phyloP scores from a whole-genome alignment of 2,797 vertebrate genomes.

The Anomalospiza imberbis region DNA sequence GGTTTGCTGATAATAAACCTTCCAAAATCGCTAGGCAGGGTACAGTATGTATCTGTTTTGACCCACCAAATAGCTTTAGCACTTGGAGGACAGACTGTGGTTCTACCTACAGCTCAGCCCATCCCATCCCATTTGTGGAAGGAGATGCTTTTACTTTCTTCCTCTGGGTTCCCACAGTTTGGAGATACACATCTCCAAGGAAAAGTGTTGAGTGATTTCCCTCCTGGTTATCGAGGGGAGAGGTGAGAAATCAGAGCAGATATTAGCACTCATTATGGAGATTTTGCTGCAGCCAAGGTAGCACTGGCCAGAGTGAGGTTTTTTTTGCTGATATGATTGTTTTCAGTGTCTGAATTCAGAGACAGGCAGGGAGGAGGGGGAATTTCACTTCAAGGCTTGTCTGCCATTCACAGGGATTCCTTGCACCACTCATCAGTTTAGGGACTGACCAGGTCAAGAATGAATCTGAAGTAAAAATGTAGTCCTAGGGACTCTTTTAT shows the following conservation, averaged over 20 bases:
- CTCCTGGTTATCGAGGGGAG: background rate
- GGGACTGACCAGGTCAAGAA: background rate
- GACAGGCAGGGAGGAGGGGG: background rate
- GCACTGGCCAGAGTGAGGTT: no score
- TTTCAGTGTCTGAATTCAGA: background rate
- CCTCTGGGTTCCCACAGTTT: background rate
- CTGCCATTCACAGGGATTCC: background rate
- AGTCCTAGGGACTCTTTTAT: background rate
- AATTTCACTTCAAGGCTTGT: background rate
- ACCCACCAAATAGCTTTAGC: background rate
- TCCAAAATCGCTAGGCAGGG: background rate
- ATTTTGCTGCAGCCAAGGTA: background rate
- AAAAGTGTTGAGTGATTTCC: background rate
- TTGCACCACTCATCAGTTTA: background rate
- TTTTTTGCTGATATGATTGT: background rate
- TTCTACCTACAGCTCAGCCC: background rate
- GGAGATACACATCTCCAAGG: background rate
- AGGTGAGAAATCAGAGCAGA: background rate
- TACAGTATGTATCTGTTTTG: background rate
- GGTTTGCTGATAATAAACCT: conserved; percentile 10
- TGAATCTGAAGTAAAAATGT: background rate
- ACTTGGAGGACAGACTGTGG: background rate
- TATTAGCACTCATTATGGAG: background rate
- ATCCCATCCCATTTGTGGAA: background rate
- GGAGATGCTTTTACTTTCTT: background rate